phyloP scores from a whole-genome alignment of 2,888 invertebrate species.

The Nemapogon koenigi region DNA sequence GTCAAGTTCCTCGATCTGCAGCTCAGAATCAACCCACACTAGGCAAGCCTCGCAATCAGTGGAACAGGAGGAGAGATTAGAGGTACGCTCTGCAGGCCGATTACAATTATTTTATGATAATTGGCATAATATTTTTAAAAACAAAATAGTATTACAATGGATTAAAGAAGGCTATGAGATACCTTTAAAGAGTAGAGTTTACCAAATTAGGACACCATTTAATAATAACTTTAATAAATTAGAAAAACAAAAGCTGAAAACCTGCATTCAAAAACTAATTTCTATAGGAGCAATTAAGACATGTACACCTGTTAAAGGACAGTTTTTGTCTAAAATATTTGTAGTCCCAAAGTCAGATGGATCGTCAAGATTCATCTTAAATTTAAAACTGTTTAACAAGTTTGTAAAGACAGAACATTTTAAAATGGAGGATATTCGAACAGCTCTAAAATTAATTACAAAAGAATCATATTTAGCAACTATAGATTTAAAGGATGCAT shows the following conservation, averaged over 20 bases:
- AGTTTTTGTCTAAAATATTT: slow-evolving; percentile 4
- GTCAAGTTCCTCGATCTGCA: neutral
- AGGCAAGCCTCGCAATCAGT: neutral
- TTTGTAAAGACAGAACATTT: slow-evolving; percentile 9
- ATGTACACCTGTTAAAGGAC: neutral
- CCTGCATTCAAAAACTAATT: neutral
- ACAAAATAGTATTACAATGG: neutral
- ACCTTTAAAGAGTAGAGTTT: neutral
- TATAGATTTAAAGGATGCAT: slow-evolving; percentile 1
- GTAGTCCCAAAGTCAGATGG: slow-evolving; percentile 7
- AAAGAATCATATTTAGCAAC: neutral
- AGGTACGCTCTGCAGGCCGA: neutral
- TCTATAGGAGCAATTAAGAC: neutral
- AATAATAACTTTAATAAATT: neutral
- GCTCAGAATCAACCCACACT: neutral
- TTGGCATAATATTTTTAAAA: neutral
- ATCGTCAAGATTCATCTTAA: slow-evolving; percentile 9
- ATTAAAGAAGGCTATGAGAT: neutral
- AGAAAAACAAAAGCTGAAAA: neutral
- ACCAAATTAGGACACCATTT: neutral
- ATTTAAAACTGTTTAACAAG: slow-evolving; percentile 5
- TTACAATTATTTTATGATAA: slow-evolving; percentile 1
- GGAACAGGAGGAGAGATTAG: slow-evolving; percentile 1
- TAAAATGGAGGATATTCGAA: slow-evolving; percentile 10
- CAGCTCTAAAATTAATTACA: slow-evolving; percentile 9